Base-by-base conservation (phyloP, 2,888 invertebrate genomes). In the Diaprepes abbreviatus region DNA sequence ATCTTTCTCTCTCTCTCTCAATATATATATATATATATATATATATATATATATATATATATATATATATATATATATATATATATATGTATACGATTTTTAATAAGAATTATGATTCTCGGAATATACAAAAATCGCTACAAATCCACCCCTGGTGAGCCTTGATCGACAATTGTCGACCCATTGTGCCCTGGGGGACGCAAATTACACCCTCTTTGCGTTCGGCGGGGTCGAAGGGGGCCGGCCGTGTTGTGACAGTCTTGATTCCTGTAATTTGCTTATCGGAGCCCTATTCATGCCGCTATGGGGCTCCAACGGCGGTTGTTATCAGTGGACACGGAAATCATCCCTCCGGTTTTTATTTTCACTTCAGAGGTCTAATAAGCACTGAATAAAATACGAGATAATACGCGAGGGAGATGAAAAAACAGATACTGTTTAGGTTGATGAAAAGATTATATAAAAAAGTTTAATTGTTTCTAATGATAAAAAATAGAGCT, bases 221-320 rank as follows among this genome's bases (percentile, higher is more conserved):
- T 58, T 43, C 65, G 63, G 52, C 60, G 55, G 59, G 75, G 70
- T 71, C 74, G 70, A 64, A 76, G 73, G 77, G 74, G 78, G 80
- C 78, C 75, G 79, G 68, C 72, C 79, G 76, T 82, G 82, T 83
- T 83, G 81, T 83, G 82, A 82, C 81, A 81, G 77, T 73, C 78
- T 78, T 81, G 81, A 82, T 81, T 81, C 78, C 78, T 77, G 78
- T 80, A 80, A 81, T 80, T 81, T 75, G 70, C 71, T 70, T 66
- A 71, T 73, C 69, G 69, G 55, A 31, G 21, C 36, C 40, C 64
- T 43, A 65, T 69, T 69, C 69, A 69, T 9, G 38, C 14, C 43
- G n/a, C 24, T 21, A 2, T 24, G 2, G 43, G 57, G 57, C 48
- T 28, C 16, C 48, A 45, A 38, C 24, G 24, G 28, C 48, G 36